These are phyloP conservation scores for Eustalomyia histrio DNA, from an alignment of 2,888 invertebrate genomes.

Conservation along the genomic window DNA sequence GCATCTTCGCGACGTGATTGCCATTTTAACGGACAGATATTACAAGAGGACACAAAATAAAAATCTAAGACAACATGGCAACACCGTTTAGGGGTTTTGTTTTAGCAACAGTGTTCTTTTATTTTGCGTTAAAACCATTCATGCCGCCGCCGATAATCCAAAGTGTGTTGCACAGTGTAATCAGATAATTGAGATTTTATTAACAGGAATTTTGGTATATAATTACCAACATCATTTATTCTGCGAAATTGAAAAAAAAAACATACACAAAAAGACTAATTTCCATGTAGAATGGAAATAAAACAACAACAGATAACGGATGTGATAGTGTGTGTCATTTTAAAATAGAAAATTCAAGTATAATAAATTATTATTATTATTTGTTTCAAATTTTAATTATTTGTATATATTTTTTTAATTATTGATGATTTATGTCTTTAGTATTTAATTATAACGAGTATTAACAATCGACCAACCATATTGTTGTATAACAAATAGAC, in stretches of 20 bases:
- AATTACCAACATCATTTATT: conserved; percentile 56
- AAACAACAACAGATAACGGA: conserved; percentile 38
- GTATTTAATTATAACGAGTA: conserved; percentile 33
- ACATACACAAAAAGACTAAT: conserved; percentile 25
- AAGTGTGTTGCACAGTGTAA: no score
- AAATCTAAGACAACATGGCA: no score
- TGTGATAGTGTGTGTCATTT: conserved; percentile 28
- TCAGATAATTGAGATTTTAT: conserved; percentile 59
- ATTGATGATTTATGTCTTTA: conserved; percentile 41
- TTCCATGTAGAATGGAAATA: conserved; percentile 21
- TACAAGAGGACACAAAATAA: no score
- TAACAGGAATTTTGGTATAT: conserved; percentile 61
- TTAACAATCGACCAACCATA: background rate
- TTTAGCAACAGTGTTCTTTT: no score
- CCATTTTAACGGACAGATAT: no score
- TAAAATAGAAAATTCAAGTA: background rate
- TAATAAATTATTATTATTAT: conserved; percentile 1
- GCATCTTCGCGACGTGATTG: no score
- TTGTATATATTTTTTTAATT: conserved; percentile 20
- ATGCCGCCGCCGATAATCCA: no score
- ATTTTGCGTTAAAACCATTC: no score
- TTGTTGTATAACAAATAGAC: background rate
- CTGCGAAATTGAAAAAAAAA: conserved; percentile 39
- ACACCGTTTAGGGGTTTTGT: no score
- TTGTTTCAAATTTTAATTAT: background rate